Evolutionary conservation across 2,113 vertebrate species (phyloP).

Genomic region (Struthidea cinerea): DNA sequence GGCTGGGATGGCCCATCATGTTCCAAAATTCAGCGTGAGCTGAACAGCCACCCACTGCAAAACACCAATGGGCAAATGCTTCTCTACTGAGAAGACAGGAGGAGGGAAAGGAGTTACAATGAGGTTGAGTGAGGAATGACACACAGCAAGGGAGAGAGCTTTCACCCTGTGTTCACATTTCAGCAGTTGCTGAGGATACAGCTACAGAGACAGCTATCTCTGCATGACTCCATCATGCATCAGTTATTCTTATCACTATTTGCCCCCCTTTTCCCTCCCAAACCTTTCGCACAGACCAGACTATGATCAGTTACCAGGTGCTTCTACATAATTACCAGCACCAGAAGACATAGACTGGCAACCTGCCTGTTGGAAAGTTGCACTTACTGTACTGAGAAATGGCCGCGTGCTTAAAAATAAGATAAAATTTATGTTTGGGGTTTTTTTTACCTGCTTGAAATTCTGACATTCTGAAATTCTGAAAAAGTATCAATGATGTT

Average conservation of each 20-base stretch:
- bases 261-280: neutral
- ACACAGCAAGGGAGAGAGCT: neutral
- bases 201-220: neutral
- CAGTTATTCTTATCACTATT: neutral
- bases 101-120: neutral
- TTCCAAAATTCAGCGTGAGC: neutral
- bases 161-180: neutral
- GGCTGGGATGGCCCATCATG: rapidly evolving
- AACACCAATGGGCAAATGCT: neutral
- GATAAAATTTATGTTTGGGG: neutral
- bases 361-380: neutral
- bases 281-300: neutral
- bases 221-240: neutral
- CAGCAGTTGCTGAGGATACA: neutral
- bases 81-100: neutral
- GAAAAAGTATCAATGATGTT: neutral
- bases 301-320: neutral
- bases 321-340: neutral
- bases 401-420: neutral
- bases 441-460: neutral
- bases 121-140: neutral
- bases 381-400: neutral
- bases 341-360: neutral
- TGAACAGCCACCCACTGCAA: neutral
- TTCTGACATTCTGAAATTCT: neutral